Percentiles rank a stretch among this genome's conserved stretches.
These are phyloP conservation scores for Phalacrocorax pelagicus DNA, from an alignment of 2,113 vertebrate genomes.

Conservation along the genomic window DNA sequence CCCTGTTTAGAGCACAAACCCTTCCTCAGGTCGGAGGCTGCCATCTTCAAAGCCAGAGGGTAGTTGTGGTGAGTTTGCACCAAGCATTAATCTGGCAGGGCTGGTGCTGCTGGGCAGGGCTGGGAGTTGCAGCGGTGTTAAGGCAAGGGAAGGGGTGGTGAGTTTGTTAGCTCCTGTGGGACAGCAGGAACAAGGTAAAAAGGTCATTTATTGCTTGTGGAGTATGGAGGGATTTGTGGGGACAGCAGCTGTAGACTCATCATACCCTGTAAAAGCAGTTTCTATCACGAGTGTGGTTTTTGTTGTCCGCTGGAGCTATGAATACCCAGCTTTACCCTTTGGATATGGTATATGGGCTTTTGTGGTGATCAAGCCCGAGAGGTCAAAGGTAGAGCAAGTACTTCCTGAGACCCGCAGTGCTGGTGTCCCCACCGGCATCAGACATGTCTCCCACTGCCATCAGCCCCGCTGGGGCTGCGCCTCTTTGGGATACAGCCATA, in stretches of 20 bases:
- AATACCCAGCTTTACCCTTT: neutral
- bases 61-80: neutral
- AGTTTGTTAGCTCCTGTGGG: neutral
- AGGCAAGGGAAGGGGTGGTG: neutral
- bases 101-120: neutral
- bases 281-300: fast-evolving
- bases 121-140: neutral
- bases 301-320: neutral
- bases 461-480: fast-evolving
- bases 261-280: neutral
- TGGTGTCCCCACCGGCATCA: fast-evolving
- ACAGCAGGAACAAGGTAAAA: neutral
- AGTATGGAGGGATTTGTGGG: neutral
- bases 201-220: neutral
- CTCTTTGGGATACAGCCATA: fast-evolving
- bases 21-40: neutral
- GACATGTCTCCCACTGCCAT: neutral
- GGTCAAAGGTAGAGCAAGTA: fast-evolving
- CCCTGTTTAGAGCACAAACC: neutral
- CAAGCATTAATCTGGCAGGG: fast-evolving
- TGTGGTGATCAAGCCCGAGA: fast-evolving
- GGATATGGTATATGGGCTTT: neutral
- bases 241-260: neutral
- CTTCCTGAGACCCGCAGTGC: neutral
- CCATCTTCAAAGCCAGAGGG: neutral